Evolutionary conservation across 53 echinoderm and acorn worm species (phyloP).

Genomic region (Crossaster papposus): DNA sequence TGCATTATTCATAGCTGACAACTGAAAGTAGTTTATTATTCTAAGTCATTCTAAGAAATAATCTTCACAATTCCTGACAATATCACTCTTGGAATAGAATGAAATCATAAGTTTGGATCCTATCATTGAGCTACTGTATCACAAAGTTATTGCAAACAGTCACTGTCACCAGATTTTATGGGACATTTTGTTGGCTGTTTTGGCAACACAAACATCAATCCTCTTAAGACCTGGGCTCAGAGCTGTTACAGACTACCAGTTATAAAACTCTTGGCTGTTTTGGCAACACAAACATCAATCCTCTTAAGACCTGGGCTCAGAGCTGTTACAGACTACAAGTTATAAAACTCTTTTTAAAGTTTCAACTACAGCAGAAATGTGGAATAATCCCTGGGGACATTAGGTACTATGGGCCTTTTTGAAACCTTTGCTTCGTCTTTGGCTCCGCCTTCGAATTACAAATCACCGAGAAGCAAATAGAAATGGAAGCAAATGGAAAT

Average conservation of each 20-base stretch:
- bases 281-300: conserved; percentile 17
- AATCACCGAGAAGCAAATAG: too few species aligned
- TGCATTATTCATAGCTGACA: too few species aligned
- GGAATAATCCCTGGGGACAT: conserved; percentile 9
- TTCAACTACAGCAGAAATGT: not conserved
- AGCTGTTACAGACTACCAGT: not conserved
- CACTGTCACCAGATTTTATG: not conserved
- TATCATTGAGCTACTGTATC: not conserved
- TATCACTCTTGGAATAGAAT: too few species aligned
- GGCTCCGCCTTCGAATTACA: too few species aligned
- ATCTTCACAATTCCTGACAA: too few species aligned
- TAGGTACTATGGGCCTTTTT: too few species aligned
- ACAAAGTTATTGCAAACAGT: not conserved
- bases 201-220: conserved; percentile 17
- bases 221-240: conserved; percentile 30
- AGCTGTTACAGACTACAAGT: not conserved
- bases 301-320: conserved; percentile 30
- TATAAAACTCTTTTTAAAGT: not conserved
- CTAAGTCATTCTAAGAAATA: too few species aligned
- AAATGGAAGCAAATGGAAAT: too few species aligned
- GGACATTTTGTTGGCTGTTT: not conserved
- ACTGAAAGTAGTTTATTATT: too few species aligned
- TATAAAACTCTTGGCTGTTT: conserved; percentile 10
- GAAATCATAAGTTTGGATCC: too few species aligned
- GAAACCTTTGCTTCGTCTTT: too few species aligned